Percentiles rank a stretch among this genome's conserved stretches.
Evolutionary conservation across 2,888 invertebrate species (phyloP).

Genomic region (Autographa pulchrina): DNA sequence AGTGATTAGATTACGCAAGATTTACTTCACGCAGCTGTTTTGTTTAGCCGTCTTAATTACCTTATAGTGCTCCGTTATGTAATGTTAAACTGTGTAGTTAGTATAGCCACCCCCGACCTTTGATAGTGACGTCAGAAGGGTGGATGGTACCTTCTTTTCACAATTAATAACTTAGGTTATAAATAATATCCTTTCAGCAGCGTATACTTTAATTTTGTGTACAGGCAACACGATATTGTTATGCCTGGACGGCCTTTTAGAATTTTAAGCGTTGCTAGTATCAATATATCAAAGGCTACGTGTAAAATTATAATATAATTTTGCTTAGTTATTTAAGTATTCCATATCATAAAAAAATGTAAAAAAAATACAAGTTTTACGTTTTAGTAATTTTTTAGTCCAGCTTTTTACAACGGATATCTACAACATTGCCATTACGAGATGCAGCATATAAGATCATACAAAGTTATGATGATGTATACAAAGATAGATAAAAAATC

Average conservation of each 20-base stretch:
- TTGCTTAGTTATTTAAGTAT: no score
- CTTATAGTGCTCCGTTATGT: constrained; percentile 12
- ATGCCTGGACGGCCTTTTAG: not conserved
- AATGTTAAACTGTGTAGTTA: not conserved
- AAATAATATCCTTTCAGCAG: not conserved
- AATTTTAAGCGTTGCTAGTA: not conserved
- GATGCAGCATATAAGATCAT: no score
- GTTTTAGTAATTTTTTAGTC: no score
- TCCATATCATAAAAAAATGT: no score
- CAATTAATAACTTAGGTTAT: not conserved
- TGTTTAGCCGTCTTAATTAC: constrained; percentile 7
- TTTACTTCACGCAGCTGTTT: constrained; percentile 2
- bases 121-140: not conserved
- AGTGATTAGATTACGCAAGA: constrained; percentile 1
- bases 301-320: not conserved
- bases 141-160: not conserved
- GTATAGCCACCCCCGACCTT: not conserved
- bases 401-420: no score
- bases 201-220: not conserved
- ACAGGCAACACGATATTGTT: not conserved
- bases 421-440: no score
- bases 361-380: no score
- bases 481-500: no score
- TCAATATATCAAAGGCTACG: not conserved
- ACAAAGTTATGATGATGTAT: no score